A percentile compares a stretch with the other conserved stretches of the same genome.
Evolutionary conservation across 2,797 vertebrate species (phyloP).

Genomic region (Serranus cabrilla): DNA sequence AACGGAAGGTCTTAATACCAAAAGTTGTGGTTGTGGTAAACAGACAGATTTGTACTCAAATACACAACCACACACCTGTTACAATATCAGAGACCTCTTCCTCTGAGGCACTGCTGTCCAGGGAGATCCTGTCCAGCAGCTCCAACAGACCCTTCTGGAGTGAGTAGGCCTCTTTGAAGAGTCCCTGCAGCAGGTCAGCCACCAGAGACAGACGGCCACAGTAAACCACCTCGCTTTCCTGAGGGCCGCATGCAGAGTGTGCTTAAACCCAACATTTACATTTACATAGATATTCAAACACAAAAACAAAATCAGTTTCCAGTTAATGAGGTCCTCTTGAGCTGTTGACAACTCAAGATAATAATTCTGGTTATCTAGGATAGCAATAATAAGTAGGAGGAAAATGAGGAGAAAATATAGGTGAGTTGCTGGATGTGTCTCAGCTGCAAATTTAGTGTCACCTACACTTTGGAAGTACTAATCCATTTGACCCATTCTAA

Average conservation of each 20-base stretch:
- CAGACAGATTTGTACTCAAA: not conserved
- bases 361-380: not conserved
- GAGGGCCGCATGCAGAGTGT: conserved; percentile 30
- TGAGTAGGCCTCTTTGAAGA: conserved; percentile 94
- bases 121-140: conserved; percentile 88
- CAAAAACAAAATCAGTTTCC: not conserved
- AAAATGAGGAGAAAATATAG: not conserved
- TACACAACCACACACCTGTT: conserved; percentile 81
- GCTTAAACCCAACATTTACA: not conserved
- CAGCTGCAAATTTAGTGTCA: not conserved
- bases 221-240: conserved; percentile 95
- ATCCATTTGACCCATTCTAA: not conserved
- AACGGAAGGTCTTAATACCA: not conserved
- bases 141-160: conserved; percentile 95
- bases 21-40: not conserved
- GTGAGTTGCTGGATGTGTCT: not conserved
- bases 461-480: not conserved
- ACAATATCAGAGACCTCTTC: conserved; percentile 87
- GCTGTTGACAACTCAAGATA: not conserved
- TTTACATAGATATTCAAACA: too few relatives aligned
- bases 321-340: not conserved
- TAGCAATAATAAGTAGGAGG: not conserved
- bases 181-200: conserved; percentile 92
- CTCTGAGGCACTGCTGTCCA: conserved; percentile 82
- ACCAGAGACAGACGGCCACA: conserved; percentile 91